Base-by-base conservation (phyloP, 2,797 vertebrate genomes). In the Triplophysa bombifrons region DNA sequence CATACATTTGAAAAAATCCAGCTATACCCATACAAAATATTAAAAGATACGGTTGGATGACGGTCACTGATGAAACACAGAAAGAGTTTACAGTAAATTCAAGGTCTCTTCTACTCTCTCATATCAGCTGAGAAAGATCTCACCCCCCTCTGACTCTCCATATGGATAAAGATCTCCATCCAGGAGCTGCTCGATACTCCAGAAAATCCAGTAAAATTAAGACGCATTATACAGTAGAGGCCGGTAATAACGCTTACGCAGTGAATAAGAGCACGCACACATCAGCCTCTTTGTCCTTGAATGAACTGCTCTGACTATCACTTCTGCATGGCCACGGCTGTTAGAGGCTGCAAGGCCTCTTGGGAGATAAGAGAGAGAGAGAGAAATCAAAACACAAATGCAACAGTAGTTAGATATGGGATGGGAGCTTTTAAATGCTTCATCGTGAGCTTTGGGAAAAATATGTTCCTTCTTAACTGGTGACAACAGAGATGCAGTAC, bases 261-360 rank as follows among this genome's bases (percentile, higher is more conserved):
- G 7, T 22, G 9, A 56, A 3, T 6, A 16, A 61, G 12, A 6
- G 12, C 60, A 63, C 16, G 16, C 58, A 30, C 22, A 76, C 17
- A 20, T 16, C 22, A 0, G 38, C 53, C 19, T 48, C 46, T 38
- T 48, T 72, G 68, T 79, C 76, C 76, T 79, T 79, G 76, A 79
- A 56, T 65, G 50, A 69, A 63, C 58, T 7, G 1, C 67, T 78
- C 46, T 20, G 25, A 50, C 27, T 53, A 53, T 78, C 76, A 70
- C 56, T 63, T 14, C 75, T 38, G 55, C 56, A 34, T 48, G 75
- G 75, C 44, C 67, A 53, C 71, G 76, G 60, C 60, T 79, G 76
- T 63, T 71, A 30, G 53, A 55, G 34, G 60, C 58, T 53, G 68
- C 76, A 56, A 72, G 69, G 76, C 48, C 76, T 79, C 68, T 38